Evolutionary conservation across 2,113 vertebrate species (phyloP).

Genomic region (Mesocricetus auratus): DNA sequence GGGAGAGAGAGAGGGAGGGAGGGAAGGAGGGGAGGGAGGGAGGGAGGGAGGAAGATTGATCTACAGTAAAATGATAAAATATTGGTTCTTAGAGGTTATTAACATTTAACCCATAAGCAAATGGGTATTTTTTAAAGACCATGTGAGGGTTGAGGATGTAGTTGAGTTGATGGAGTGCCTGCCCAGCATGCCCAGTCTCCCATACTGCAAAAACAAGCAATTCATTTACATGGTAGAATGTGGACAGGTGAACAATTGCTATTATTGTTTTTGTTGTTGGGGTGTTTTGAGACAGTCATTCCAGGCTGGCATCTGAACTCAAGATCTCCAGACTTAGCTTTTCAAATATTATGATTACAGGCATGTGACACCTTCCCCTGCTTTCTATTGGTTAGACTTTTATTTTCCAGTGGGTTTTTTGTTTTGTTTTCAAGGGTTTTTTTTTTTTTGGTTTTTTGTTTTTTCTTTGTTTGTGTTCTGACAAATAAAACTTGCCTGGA

Average conservation of each 20-base stretch:
- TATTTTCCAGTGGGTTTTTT: constrained; percentile 32
- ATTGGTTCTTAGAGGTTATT: not conserved
- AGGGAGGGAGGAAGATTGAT: not conserved
- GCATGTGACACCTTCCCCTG: not conserved
- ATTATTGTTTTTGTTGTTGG: too few relatives aligned
- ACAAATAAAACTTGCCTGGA: too few relatives aligned
- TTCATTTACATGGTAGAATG: not conserved
- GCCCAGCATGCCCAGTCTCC: not conserved
- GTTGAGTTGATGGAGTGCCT: not conserved
- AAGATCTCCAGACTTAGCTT: not conserved
- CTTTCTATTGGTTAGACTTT: not conserved
- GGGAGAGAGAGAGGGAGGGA: too few relatives aligned
- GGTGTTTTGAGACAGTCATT: not conserved
- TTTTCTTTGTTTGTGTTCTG: too few relatives aligned
- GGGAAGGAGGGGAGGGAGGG: too few relatives aligned
- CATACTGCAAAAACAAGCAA: not conserved
- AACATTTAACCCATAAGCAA: not conserved
- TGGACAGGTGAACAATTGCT: not conserved
- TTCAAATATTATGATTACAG: too few relatives aligned
- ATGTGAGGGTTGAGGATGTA: not conserved
- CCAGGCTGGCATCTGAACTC: not conserved
- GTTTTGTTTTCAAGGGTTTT: too few relatives aligned
- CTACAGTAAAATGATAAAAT: not conserved
- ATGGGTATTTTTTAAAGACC: not conserved
- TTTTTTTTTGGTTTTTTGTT: not conserved